Base-by-base conservation (phyloP, 2,888 invertebrate species). In the Drosophila ustulata region DNA sequence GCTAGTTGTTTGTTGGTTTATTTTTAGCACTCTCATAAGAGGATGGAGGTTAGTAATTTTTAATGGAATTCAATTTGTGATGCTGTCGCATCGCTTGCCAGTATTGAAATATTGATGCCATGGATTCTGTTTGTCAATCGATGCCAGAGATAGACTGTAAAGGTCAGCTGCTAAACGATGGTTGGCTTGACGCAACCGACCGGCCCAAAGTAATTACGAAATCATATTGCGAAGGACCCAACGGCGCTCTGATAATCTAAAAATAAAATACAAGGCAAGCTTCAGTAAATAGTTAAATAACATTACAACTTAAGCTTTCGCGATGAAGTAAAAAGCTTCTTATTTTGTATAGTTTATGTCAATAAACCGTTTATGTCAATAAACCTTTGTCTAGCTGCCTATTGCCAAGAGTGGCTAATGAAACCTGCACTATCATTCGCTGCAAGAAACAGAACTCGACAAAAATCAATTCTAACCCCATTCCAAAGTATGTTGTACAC, bases 401-500 rank as follows among this genome's bases (percentile, higher is more conserved):
- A 65, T 61, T 65, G 64, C 18, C 49, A 57, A 55, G 41, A 34
- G 49, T 45, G 46, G 34, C 43, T 4, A 66, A 43, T 43, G 66
- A 61, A 66, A 56, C 68, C 65, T 78, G 78, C 68, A 53, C 82
- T 81, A 74, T 83, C 77, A 47, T 65, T 56, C 64, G 25, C 61
- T 64, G 43, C 56, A 46, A 64, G 56, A 43, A 46, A 45, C 37
- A 50, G 25, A 66, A 62, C 71, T 75, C 55, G 51, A 55, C 67
- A 78, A 83, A 86, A 84, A 84, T 84, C 84, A 83, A 84, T 84
- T 84, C 66, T 80, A 84, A 75, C 84, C 84, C 72, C 82, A 75
- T 80, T 86, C 67, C 67, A 52, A 28, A 43, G 52, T 63, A 61
- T 32, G 52, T 37, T 61, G 49, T 62, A 59, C 63, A 70, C 57